A percentile compares a stretch with the other conserved stretches of the same genome.
phyloP scores from a whole-genome alignment of 2,113 vertebrate species.

The Aleadryas rufinucha region DNA sequence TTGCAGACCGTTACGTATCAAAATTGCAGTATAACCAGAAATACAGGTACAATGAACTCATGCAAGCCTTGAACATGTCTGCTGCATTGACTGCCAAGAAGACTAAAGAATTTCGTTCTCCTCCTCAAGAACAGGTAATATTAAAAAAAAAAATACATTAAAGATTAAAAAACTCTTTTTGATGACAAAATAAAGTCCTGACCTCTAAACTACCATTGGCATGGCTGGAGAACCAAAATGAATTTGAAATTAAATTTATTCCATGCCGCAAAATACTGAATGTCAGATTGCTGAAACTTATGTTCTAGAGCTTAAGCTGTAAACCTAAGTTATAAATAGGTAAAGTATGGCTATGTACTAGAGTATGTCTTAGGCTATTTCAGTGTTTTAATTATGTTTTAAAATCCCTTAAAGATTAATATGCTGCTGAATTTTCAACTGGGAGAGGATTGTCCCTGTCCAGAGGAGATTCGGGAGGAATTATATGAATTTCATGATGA shows the following conservation, averaged over 20 bases:
- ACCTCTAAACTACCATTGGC: neutral
- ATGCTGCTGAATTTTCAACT: constrained; percentile 94
- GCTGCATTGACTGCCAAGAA: constrained; percentile 94
- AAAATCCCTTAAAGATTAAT: constrained; percentile 84
- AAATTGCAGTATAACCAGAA: constrained; percentile 96
- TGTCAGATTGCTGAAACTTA: neutral
- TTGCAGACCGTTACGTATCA: constrained; percentile 91
- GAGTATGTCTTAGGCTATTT: neutral
- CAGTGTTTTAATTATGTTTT: neutral
- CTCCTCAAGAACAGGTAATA: constrained; percentile 93
- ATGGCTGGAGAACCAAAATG: neutral
- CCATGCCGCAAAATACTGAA: neutral
- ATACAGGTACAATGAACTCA: constrained; percentile 94
- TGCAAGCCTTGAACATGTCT: constrained; percentile 96
- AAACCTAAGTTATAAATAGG: neutral
- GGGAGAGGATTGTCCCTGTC: constrained; percentile 96
- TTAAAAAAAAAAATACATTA: neutral
- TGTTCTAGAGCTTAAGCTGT: neutral
- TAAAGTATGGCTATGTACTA: neutral
- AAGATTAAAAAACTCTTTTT: neutral
- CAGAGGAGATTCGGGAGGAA: constrained; percentile 90
- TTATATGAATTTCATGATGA: constrained; percentile 93
- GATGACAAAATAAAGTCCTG: neutral
- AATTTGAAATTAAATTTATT: neutral
- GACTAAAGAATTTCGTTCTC: constrained; percentile 95